Evolutionary conservation across 2,797 vertebrate genomes (phyloP), one percentile per base, ranked within the genome.

Genomic region (Acomys russatus): DNA sequence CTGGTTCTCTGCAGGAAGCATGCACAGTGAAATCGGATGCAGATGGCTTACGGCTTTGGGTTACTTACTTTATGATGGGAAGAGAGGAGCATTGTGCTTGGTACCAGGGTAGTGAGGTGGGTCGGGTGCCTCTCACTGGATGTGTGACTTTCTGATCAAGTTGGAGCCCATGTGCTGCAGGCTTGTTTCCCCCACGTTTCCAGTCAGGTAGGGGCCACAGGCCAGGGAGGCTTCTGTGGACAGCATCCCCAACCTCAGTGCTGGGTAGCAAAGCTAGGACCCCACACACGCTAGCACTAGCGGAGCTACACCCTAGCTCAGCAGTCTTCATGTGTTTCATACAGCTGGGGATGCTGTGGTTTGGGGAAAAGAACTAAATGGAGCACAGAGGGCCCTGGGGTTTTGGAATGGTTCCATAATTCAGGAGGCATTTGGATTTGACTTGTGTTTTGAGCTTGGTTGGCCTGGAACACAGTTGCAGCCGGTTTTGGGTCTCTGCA

Each of bases 21-120:
- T 64, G 23, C 86, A 8, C 44, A 6, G 80, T 94, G 68, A 92
- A 84, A 59, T 63, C 0, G 1, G 35, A 74, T 88, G 80, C 30
- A 12, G 64, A 51, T 77, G 91, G 54, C 33, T 83, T 5, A 7
- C 90, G 87, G 61, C 91, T 94, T 64, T 51, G 35, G 76, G 91
- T 77, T 88, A 18, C 44, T 77, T 88, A 18, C 44, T 83, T 93
- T n/a, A 3, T 90, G 82, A 70, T 73, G 49, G 64, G 28, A 83
- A 90, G 66, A 76, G 66, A 76, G 91, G 92, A 64, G 63, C 54
- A 9, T 25, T 17, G 80, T 61, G 80, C 90, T 82, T 14, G 66
- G 79, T 5, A 1, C 56, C 12, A 1, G 54, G 63, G n/a, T 79
- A 9, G 56, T 9, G 73, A 78, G 92, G 70, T 66, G 38, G 15